phyloP scores from a whole-genome alignment of 2,797 vertebrate species.

The Epinephelus coioides region DNA sequence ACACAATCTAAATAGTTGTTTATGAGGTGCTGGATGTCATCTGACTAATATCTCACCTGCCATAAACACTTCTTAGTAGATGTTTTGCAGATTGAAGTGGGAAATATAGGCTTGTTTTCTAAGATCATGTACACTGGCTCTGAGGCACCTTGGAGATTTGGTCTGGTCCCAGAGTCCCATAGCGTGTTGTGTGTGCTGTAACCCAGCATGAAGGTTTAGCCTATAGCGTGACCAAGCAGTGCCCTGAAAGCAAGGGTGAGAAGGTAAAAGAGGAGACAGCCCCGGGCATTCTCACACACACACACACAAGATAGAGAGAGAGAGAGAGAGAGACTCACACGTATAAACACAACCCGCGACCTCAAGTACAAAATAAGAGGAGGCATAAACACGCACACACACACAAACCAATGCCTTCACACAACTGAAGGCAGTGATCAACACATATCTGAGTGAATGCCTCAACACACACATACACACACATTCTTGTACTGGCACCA shows the following conservation, averaged over 20 bases:
- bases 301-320: not conserved
- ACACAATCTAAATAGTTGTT: not conserved
- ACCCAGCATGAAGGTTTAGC: conserved; percentile 60
- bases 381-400: not conserved
- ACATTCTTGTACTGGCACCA: not conserved
- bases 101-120: not conserved
- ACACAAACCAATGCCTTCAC: not conserved
- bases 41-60: not conserved
- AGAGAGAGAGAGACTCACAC: not conserved
- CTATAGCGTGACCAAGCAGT: conserved; percentile 59
- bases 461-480: not conserved
- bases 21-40: not conserved
- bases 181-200: conserved; percentile 54
- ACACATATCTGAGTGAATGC: not conserved
- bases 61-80: not conserved
- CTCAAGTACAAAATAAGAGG: not conserved
- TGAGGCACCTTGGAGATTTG: conserved; percentile 20
- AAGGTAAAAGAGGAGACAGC: conserved; percentile 51
- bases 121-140: conserved; percentile 3
- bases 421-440: conserved; percentile 2
- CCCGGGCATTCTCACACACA: conserved; percentile 10
- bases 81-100: not conserved
- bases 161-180: conserved; percentile 51
- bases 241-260: conserved; percentile 51
- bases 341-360: not conserved